Conservation (phyloP, 23 tunicate species). For the Styela plicata region DNA sequence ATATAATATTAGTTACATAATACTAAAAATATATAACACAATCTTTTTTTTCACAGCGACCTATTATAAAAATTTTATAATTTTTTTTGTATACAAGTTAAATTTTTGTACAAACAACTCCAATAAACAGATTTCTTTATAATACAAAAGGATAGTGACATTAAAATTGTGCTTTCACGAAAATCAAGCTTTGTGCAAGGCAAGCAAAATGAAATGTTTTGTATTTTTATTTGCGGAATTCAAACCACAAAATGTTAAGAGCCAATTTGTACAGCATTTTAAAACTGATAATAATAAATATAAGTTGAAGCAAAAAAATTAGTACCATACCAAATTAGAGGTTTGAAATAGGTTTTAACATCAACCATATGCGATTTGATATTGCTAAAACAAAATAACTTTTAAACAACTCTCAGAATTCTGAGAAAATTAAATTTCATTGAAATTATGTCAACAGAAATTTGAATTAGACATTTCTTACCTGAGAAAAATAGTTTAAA, state of each 20-base stretch:
- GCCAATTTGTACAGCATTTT: not conserved
- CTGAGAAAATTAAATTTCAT: too few species aligned
- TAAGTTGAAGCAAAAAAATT: too few species aligned
- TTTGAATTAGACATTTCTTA: too few species aligned
- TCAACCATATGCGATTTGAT: too few species aligned
- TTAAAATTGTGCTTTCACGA: too few species aligned
- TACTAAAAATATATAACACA: not conserved
- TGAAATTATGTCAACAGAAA: too few species aligned
- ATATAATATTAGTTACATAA: not conserved
- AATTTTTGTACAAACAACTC: not conserved
- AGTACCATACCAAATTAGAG: too few species aligned
- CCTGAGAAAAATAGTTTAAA: too few species aligned
- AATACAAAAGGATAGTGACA: not conserved
- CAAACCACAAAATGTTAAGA: not conserved
- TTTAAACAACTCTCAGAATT: too few species aligned
- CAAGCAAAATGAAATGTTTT: not conserved
- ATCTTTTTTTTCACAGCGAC: not conserved
- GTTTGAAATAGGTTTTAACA: too few species aligned
- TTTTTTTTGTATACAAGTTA: not conserved
- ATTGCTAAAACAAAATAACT: too few species aligned
- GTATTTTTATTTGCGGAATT: not conserved
- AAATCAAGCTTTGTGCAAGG: not conserved
- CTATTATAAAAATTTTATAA: not conserved
- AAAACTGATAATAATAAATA: too few species aligned
- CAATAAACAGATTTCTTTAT: not conserved